Evolutionary conservation across 2,797 vertebrate genomes (phyloP), one percentile per base, ranked within the genome.

Genomic region (Phalloptychus januarius): DNA sequence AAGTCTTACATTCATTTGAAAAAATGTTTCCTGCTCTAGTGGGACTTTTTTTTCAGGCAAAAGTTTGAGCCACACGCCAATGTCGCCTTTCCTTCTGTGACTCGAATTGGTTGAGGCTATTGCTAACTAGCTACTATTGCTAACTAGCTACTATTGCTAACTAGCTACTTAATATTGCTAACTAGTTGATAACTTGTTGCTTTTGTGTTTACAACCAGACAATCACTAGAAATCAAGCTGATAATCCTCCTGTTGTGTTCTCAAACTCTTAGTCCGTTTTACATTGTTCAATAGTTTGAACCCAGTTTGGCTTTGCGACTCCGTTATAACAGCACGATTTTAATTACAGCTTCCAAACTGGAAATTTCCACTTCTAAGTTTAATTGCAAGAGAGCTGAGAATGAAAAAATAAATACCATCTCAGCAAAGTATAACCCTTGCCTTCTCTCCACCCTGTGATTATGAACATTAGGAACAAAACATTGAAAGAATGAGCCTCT

Each of bases 261-360:
- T 70, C 11, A 42, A 15, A 8, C 25, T 44, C 25, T n/a, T 4
- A 44, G 23, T 42, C 40, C n/a, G 6, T 6, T 73, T 79, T 7
- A 46, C 0, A 40, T 2, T 45, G 58, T 72, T 58, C 44, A 71
- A 54, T 38, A 15, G 28, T 2, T 16, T 48, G 79, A 78, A 50
- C 70, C 18, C 3, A 2, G 25, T 50, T 46, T 77, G 71, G 73
- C 38, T 1, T 25, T 1, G 56, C 7, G 38, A 15, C 16, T 75
- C 40, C 5, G 28, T 71, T 42, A 31, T 40, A 67, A 67, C 33
- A 40, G 18, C 63, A 67, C 18, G 1, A 36, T 33, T 82, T 77
- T 84, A 84, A 86, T 85, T 72, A 56, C 70, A 74, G 12, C 61
- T 70, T 82, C 33, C 0, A 8, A 46, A 72, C 33, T 56, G 52